phyloP scores from a whole-genome alignment of 2,888 invertebrate genomes.

The Macaria notata region DNA sequence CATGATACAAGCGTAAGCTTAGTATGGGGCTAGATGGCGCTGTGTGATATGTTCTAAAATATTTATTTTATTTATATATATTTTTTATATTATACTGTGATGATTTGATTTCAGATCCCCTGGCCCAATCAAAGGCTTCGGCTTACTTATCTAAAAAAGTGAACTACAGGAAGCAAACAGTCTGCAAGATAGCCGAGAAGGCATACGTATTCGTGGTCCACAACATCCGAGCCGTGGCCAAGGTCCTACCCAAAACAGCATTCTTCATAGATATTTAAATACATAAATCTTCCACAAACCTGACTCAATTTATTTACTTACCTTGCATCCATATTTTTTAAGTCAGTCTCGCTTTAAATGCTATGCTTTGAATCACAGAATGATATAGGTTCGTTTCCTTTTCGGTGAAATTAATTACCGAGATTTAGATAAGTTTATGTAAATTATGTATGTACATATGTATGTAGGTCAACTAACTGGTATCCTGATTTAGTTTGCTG shows the following conservation, averaged over 20 bases:
- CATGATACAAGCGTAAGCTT: too few species aligned
- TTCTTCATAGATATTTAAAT: conserved; percentile 57
- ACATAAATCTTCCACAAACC: not conserved
- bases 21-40: too few species aligned
- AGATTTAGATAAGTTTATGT: too few species aligned
- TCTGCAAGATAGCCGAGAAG: conserved; percentile 50
- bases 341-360: not conserved
- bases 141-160: conserved; percentile 36
- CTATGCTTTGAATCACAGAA: too few species aligned
- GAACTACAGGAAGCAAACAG: conserved; percentile 39
- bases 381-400: too few species aligned
- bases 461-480: too few species aligned
- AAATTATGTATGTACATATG: too few species aligned
- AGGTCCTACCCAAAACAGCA: conserved; percentile 52
- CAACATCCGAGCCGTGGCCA: conserved; percentile 60
- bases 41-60: too few species aligned
- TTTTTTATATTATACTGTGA: too few species aligned
- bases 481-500: too few species aligned
- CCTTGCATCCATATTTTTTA: not conserved
- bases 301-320: not conserved
- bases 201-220: conserved; percentile 58
- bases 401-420: too few species aligned
- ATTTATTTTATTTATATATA: too few species aligned
- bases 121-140: conserved; percentile 26
- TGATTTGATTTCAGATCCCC: conserved; percentile 42